phyloP scores from a whole-genome alignment of 2,797 vertebrate genomes.

The Otolemur crassicaudatus region DNA sequence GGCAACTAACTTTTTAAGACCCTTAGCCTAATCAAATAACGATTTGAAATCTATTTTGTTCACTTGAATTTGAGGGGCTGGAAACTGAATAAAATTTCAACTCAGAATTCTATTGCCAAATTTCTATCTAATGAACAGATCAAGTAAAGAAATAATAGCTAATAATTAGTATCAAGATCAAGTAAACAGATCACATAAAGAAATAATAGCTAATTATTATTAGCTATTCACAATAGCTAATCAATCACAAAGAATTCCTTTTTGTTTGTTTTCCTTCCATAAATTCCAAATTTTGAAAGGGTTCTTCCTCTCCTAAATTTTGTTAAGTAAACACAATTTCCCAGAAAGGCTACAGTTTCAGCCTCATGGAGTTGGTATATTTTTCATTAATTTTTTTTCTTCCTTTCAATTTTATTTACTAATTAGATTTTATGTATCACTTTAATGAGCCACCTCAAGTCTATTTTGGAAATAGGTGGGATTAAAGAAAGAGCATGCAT shows the following conservation, averaged over 20 bases:
- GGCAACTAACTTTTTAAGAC: not conserved
- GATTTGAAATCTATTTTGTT: slow-evolving; percentile 25
- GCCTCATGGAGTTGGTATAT: not conserved
- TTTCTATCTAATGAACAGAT: slow-evolving; percentile 25
- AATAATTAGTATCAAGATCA: not conserved
- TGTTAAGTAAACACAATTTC: not conserved
- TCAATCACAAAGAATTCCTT: not conserved
- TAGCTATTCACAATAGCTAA: not conserved
- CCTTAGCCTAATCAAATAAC: not conserved
- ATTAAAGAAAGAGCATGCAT: not conserved
- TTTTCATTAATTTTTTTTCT: slow-evolving; percentile 1
- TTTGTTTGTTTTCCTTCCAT: not conserved
- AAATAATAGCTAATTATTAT: not conserved
- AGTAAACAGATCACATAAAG: not conserved
- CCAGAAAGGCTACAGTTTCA: not conserved
- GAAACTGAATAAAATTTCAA: not conserved
- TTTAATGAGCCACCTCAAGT: slow-evolving; percentile 7
- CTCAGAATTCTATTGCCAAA: slow-evolving; percentile 38
- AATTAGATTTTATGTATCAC: slow-evolving; percentile 46
- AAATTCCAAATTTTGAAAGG: slow-evolving; percentile 19
- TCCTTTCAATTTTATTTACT: slow-evolving; percentile 50
- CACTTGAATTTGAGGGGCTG: not conserved
- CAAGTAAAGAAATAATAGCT: not conserved
- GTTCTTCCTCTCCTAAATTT: not conserved
- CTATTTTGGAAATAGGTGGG: slow-evolving; percentile 43